Evolutionary conservation across 2,797 vertebrate species (phyloP), one percentile per base, ranked within the genome.

Genomic region (Argentina silus): DNA sequence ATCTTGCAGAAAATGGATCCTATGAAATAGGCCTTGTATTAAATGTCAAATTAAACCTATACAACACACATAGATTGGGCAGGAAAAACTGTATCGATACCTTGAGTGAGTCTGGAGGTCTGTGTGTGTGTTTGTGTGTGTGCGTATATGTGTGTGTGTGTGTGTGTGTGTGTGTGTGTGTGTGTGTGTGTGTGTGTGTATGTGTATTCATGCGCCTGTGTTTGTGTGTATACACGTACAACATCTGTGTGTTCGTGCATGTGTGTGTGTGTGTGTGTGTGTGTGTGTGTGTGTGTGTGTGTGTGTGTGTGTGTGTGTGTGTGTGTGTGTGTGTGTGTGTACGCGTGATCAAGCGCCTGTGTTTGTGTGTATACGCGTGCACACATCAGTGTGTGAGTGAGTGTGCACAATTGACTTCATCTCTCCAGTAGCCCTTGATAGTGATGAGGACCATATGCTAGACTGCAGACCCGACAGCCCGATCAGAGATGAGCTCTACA

Each of bases 1-100:
- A 72, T 77, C 80, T 74, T 81, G 78, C 78, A 78, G 89, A 83
- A 84, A 85, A 86, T 86, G 73, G 45, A 80, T 69, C 74, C 64
- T 67, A 78, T 74, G 78, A 36, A 36, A 36, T 76, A 74, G 4
- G 10, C 4, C 12, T 19, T 23, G 56, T 59, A 21, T 59, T 21
- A 59, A 59, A 17, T n/a, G 55, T 57, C 3, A 56, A 19, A 27
- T 21, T 14, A 21, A 27, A 27, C 57, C 57, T 17, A 59, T 53
- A 15, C 14, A 15, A 53, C 12, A 11, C 51, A 53, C 4, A 53
- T 59, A 3, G n/a, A n/a, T 19, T 19, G 21, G 19, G 21, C 17
- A 23, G 17, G 23, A 59, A 59, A 3, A 19, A 21, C 14, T 53
- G 3, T 9, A 3, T 7, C n/a, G n/a, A n/a, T n/a, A n/a, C n/a